Conservation (phyloP, 2,797 vertebrate genomes). For the Setipinna tenuifilis region DNA sequence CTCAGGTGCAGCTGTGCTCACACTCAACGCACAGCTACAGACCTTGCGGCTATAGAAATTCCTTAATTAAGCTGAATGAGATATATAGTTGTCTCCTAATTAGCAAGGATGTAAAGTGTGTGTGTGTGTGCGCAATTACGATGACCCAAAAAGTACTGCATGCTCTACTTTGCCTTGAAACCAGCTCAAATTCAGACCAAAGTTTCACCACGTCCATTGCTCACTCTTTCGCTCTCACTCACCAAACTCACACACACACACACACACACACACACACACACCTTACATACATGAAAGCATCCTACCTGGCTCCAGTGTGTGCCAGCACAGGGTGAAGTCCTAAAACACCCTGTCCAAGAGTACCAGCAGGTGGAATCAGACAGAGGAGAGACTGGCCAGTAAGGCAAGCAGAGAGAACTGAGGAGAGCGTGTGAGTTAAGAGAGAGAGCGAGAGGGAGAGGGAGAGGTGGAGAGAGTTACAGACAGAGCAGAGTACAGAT, state of each 20-base stretch:
- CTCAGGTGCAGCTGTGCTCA: not conserved
- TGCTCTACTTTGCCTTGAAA: not conserved
- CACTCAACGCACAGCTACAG: not conserved
- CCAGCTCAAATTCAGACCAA: conserved; percentile 1
- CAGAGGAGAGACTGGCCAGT: not conserved
- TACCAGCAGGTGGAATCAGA: not conserved
- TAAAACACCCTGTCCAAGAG: not conserved
- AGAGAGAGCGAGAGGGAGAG: not conserved
- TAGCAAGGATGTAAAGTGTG: not conserved
- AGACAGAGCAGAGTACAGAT: not conserved
- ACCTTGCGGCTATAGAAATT: not conserved
- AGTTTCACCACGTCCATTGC: not conserved
- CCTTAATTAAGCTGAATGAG: not conserved
- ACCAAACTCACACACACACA: not conserved
- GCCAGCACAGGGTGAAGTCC: not conserved
- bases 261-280: not conserved
- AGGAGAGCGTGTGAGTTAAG: no score
- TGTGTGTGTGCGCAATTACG: no score
- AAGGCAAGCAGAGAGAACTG: not conserved
- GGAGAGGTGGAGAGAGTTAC: not conserved
- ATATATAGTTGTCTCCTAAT: not conserved
- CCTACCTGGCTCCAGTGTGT: not conserved
- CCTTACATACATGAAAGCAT: not conserved
- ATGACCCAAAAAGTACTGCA: conserved; percentile 4
- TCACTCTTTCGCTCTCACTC: not conserved